Conservation (phyloP, 2,797 vertebrate species). For the Tapera naevia region DNA sequence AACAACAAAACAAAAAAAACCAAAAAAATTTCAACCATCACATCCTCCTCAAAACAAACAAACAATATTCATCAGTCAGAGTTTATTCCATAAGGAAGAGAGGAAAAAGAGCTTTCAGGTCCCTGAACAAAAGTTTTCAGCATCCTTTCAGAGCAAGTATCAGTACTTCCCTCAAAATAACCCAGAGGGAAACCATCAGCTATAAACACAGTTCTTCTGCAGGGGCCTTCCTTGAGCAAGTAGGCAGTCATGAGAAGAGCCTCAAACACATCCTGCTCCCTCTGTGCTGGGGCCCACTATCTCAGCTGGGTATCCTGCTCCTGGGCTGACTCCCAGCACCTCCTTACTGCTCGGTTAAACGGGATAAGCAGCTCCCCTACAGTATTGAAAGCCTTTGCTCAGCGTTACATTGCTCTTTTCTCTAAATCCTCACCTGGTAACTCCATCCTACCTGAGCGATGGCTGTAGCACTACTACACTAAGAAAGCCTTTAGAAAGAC, state of each 20-base stretch:
- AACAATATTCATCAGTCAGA: background rate
- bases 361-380: background rate
- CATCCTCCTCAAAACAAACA: background rate
- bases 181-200: background rate
- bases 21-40: background rate
- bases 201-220: background rate
- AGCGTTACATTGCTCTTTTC: background rate
- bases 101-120: background rate
- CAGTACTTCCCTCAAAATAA: background rate
- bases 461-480: background rate
- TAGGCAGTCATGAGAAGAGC: background rate
- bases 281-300: background rate
- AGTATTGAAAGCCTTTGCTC: background rate
- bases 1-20: background rate
- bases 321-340: background rate
- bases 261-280: background rate
- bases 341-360: background rate
- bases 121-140: background rate
- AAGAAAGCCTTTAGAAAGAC: background rate
- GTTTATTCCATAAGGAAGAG: background rate
- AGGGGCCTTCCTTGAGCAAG: background rate
- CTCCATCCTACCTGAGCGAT: background rate
- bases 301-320: background rate
- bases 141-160: background rate
- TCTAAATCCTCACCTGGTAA: background rate